Conservation (phyloP, 2,888 invertebrate genomes). For the Beris chalybata region DNA sequence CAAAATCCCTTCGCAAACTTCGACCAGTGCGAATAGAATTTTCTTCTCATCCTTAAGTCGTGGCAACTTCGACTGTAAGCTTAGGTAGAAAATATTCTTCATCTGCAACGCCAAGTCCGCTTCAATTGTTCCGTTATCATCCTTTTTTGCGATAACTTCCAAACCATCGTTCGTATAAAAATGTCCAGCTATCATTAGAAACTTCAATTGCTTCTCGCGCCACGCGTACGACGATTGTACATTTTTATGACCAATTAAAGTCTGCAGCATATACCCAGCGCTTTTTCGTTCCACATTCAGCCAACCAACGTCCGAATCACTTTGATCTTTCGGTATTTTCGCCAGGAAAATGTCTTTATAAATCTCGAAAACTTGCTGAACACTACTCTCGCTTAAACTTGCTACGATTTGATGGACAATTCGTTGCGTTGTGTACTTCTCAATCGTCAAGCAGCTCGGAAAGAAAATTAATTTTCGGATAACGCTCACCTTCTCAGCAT, state of each 20-base stretch:
- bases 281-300: slow-evolving; percentile 70
- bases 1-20: slow-evolving; percentile 62
- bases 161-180: slow-evolving; percentile 61
- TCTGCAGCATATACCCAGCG: slow-evolving; percentile 63
- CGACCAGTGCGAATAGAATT: slow-evolving; percentile 63
- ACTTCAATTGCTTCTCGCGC: slow-evolving; percentile 66
- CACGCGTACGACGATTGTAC: slow-evolving; percentile 59
- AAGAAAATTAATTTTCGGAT: slow-evolving; percentile 67
- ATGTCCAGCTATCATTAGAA: slow-evolving; percentile 67
- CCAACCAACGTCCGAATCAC: slow-evolving; percentile 60
- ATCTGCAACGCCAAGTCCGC: slow-evolving; percentile 60
- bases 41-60: slow-evolving; percentile 65
- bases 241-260: slow-evolving; percentile 54
- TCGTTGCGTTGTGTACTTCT: slow-evolving; percentile 69
- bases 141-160: slow-evolving; percentile 43
- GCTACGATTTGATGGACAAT: slow-evolving; percentile 66
- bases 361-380: slow-evolving; percentile 65
- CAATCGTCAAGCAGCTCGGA: slow-evolving; percentile 74
- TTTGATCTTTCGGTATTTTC: slow-evolving; percentile 57
- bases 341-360: slow-evolving; percentile 66
- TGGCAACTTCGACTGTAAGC: slow-evolving; percentile 68
- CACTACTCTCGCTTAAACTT: slow-evolving; percentile 62
- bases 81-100: slow-evolving; percentile 70
- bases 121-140: slow-evolving; percentile 59
- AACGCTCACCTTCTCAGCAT: slow-evolving; percentile 61